Base-by-base conservation (phyloP, 2,797 vertebrate species). In the Clarias fuscus region DNA sequence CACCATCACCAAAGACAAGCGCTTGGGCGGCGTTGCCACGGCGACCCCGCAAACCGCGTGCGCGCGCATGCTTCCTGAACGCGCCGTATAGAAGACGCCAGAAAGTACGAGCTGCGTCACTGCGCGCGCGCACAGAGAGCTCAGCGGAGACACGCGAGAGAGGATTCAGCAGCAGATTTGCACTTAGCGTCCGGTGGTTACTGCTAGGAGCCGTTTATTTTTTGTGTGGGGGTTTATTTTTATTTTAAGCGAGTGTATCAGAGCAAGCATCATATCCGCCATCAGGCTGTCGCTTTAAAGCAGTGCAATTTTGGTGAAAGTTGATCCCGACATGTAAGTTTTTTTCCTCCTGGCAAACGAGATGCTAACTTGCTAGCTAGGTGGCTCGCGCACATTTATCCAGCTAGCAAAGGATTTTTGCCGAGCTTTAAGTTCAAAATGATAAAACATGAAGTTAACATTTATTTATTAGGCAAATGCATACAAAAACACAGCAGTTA, bases 141-240 rank as follows among this genome's bases (percentile, higher is more conserved):
- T 93, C 91, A 11, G 61, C 40, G 48, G 58, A 82, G 91, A 8
- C 91, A 80, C 77, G 64, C 95, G 93, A 94, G 93, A 93, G 89
- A 93, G 89, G 40, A 53, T 56, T 72, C 43, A 18, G 68, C 14
- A 67, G 59, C 43, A 82, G 48, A 11, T 40, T 33, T 58, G 67
- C 22, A 37, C 71, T 56, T 73, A 85, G 56, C 48, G 24, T n/a
- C 59, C 1, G 43, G 15, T 78, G 10, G 30, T 8, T 33, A 27
- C 1, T 62, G 59, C 40, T 82, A 5, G 61, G 61, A 56, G 53
- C 13, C 13, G 13, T 22, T 30, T 48, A 14, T 43, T 67, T 61
- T 27, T 7, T 61, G 33, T 64, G 30, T 37, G 56, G 56, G 33
- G 67, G 3, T 13, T 61, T 37, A 61, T 14, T 56, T 56, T 56